phyloP scores from a whole-genome alignment of 2,113 vertebrate species.

The Spilogale gracilis region DNA sequence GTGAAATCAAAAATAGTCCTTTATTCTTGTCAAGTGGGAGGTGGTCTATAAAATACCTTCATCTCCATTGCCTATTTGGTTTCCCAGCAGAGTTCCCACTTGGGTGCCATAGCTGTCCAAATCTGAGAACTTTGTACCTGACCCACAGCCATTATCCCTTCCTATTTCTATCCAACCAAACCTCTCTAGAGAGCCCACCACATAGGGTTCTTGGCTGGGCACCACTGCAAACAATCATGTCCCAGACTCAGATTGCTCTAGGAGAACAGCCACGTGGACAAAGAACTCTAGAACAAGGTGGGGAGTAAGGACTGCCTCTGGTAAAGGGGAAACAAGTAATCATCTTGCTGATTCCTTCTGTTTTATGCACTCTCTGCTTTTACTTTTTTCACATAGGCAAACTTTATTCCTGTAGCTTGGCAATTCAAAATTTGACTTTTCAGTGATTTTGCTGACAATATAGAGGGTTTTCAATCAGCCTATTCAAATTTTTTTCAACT shows the following conservation, averaged over 20 bases:
- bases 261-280: not conserved
- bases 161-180: not conserved
- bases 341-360: not conserved
- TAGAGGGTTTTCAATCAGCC: not conserved
- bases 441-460: not conserved
- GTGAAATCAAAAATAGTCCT: not conserved
- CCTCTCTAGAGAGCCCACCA: not conserved
- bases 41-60: not conserved
- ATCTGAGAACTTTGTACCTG: not conserved
- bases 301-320: not conserved
- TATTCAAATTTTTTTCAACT: not conserved
- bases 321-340: not conserved
- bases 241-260: not conserved
- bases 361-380: not conserved
- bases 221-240: not conserved
- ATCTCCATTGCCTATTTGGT: not conserved
- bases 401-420: not conserved
- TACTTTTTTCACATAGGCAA: not conserved
- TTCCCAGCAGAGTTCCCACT: not conserved
- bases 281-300: not conserved
- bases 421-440: constrained; percentile 35
- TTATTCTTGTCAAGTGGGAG: not conserved
- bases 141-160: not conserved
- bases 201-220: not conserved
- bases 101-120: not conserved